Conservation (phyloP, 2,797 vertebrate species). For the Synanceia verrucosa region DNA sequence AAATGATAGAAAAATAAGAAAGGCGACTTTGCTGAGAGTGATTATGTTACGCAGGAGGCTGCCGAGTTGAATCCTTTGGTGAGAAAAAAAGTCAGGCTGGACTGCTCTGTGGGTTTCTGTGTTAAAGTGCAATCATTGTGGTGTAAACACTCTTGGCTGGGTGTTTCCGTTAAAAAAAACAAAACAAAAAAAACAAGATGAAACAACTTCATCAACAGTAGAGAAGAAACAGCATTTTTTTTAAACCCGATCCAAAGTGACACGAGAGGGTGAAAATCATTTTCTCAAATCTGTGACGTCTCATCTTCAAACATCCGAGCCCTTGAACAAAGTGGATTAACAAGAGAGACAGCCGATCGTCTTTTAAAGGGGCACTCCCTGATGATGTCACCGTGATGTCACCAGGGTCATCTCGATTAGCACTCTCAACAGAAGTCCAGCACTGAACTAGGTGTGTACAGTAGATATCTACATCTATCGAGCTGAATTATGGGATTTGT, state of each 20-base stretch:
- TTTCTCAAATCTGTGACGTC: neutral
- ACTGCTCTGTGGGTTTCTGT: slow-evolving; percentile 63
- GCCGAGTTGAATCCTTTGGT: slow-evolving; percentile 78
- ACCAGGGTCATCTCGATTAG: neutral
- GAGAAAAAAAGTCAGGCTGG: slow-evolving; percentile 62
- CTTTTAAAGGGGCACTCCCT: neutral
- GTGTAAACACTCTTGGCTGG: slow-evolving; percentile 62
- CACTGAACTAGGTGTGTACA: neutral
- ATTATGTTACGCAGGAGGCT: slow-evolving; percentile 57
- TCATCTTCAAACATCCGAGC: slow-evolving; percentile 38
- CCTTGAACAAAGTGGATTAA: slow-evolving; percentile 32
- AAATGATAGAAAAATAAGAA: slow-evolving; percentile 63
- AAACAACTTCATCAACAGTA: neutral
- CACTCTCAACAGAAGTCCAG: neutral
- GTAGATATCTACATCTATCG: neutral
- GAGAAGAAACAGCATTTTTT: slow-evolving; percentile 3
- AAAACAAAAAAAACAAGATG: too few species aligned
- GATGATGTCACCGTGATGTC: neutral
- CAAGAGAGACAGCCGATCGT: neutral
- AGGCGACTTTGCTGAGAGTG: slow-evolving; percentile 69
- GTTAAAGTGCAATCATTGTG: slow-evolving; percentile 80
- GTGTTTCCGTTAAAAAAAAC: slow-evolving; percentile 23
- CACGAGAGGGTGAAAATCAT: neutral
- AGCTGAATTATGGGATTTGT: slow-evolving; percentile 2
- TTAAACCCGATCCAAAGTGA: slow-evolving; percentile 8